Percentiles rank a stretch among this genome's conserved stretches.
Conservation (phyloP, 1,140 invertebrate genomes). For the Solenopsis invicta region DNA sequence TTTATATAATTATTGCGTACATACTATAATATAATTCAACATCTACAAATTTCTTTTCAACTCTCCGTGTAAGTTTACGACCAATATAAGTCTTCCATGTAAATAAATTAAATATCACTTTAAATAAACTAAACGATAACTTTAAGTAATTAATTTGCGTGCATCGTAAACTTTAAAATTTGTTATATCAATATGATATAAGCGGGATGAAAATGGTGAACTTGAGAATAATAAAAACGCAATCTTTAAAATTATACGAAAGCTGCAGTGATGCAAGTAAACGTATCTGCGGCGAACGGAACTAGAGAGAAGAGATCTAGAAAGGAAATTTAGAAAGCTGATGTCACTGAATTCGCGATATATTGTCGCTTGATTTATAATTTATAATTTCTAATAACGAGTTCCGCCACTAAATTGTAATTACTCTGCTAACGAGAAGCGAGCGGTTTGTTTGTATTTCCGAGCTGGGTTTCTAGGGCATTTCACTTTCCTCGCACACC, state of each 20-base stretch:
- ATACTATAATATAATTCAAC: slow-evolving; percentile 1
- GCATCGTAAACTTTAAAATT: background rate
- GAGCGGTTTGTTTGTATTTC: slow-evolving; percentile 54
- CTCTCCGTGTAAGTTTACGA: background rate
- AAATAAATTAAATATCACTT: background rate
- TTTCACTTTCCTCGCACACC: slow-evolving; percentile 62
- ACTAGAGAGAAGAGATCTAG: background rate
- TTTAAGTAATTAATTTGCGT: background rate
- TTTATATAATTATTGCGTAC: background rate
- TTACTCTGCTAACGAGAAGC: slow-evolving; percentile 33
- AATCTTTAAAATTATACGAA: background rate
- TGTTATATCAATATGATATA: slow-evolving; percentile 18
- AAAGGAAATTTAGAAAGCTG: slow-evolving; percentile 28
- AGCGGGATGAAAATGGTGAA: background rate
- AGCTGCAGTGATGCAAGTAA: background rate
- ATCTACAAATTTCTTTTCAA: background rate
- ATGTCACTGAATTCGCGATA: background rate
- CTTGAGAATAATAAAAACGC: background rate
- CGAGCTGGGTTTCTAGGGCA: slow-evolving; percentile 54
- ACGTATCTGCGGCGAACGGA: background rate
- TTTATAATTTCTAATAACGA: background rate
- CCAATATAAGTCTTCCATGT: background rate
- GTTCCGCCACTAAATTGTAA: background rate
- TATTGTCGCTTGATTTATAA: slow-evolving; percentile 4
- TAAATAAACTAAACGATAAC: background rate